Conservation (phyloP, 2,797 vertebrate species). For the Chelidonichthys spinosus region DNA sequence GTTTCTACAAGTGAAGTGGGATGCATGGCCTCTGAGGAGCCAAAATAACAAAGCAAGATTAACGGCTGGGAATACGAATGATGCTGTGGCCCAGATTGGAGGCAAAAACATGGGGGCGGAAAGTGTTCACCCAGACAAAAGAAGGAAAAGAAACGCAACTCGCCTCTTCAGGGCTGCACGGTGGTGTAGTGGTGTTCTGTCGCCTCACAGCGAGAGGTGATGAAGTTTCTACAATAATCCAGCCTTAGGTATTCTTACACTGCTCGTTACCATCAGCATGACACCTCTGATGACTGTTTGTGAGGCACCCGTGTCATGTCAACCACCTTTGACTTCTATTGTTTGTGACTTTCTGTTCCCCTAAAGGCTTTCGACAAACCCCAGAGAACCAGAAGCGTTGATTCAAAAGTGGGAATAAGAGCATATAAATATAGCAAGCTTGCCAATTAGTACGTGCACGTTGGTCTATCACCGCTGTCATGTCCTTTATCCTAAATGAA, state of each 20-base stretch:
- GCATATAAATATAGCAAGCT: constrained; percentile 29
- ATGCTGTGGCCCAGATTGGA: constrained; percentile 38
- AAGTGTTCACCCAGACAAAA: constrained; percentile 43
- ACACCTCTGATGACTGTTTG: constrained; percentile 30
- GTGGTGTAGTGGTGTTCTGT: too few species aligned
- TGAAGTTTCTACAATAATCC: too few species aligned
- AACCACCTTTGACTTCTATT: constrained; percentile 14
- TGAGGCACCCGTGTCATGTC: constrained; percentile 15
- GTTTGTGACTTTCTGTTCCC: constrained; percentile 15
- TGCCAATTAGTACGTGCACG: constrained; percentile 4
- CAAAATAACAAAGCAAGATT: constrained; percentile 25
- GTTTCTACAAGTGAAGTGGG: constrained; percentile 34
- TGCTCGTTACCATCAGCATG: constrained; percentile 47
- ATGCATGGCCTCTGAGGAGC: constrained; percentile 33
- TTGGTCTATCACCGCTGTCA: not conserved
- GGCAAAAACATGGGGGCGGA: constrained; percentile 27
- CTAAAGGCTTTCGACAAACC: constrained; percentile 30
- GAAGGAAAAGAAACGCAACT: constrained; percentile 27
- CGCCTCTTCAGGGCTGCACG: not conserved
- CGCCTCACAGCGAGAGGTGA: too few species aligned
- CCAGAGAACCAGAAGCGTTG: constrained; percentile 12
- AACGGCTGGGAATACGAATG: constrained; percentile 58
- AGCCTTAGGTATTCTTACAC: constrained; percentile 52
- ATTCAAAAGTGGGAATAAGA: constrained; percentile 13
- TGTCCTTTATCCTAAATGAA: not conserved